phyloP scores from a whole-genome alignment of 2,113 vertebrate genomes.

The Cygnus buccinator region DNA sequence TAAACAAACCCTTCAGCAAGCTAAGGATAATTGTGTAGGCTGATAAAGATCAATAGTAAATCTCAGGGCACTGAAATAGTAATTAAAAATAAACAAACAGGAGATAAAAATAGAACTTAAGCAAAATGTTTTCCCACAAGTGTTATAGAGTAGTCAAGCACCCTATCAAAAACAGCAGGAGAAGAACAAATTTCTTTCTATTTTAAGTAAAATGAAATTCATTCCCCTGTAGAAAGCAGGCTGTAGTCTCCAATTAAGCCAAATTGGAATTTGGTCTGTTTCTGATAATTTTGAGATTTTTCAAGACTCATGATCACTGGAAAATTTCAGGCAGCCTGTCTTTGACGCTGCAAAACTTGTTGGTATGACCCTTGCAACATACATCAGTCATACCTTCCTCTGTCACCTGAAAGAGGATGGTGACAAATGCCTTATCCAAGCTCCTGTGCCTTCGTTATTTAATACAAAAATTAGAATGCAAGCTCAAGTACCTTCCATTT shows the following conservation, averaged over 20 bases:
- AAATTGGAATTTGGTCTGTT: background rate
- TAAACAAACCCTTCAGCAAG: conserved; percentile 57
- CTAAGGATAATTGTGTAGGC: conserved; percentile 52
- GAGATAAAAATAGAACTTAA: conserved; percentile 61
- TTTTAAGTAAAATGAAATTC: conserved; percentile 39
- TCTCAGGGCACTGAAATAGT: conserved; percentile 42
- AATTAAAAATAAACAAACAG: conserved; percentile 73
- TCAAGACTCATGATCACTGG: background rate
- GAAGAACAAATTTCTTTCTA: conserved; percentile 7
- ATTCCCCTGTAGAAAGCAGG: background rate
- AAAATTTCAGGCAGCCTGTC: background rate
- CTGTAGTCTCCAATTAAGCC: background rate
- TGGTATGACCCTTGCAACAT: background rate
- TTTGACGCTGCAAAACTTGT: background rate
- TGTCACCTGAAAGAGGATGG: background rate
- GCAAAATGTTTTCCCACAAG: conserved; percentile 48
- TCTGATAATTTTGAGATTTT: background rate
- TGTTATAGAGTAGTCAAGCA: conserved; percentile 19
- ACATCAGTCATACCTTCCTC: background rate
- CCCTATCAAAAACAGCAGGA: conserved; percentile 29
- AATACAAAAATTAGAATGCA: background rate
- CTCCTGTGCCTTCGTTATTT: background rate
- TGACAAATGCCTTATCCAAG: background rate
- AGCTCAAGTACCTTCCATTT: background rate
- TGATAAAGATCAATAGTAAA: conserved; percentile 59